These are phyloP conservation scores for Nothoprocta perdicaria DNA, from an alignment of 2,113 vertebrate genomes.

Conservation along the genomic window DNA sequence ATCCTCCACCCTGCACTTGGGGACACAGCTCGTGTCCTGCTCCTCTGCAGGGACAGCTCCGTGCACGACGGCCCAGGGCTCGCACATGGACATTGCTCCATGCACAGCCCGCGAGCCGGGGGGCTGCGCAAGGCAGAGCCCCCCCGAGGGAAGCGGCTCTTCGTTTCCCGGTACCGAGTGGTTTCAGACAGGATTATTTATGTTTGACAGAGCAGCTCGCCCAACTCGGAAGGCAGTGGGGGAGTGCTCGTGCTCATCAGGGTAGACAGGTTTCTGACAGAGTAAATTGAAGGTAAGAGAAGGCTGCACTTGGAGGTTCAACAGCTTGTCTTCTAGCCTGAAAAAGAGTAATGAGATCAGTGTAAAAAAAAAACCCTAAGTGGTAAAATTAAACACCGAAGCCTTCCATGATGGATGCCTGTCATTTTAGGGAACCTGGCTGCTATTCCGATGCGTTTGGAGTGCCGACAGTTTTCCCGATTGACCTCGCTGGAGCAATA, in stretches of 20 bases:
- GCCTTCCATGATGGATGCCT: background rate
- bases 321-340: conserved; percentile 65
- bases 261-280: conserved; percentile 65
- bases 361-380: conserved; percentile 8
- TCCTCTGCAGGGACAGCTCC: background rate
- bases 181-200: conserved; percentile 66
- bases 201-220: conserved; percentile 57
- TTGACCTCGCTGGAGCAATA: background rate
- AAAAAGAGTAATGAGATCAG: conserved; percentile 49
- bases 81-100: background rate
- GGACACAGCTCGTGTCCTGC: background rate
- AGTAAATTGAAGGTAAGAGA: conserved; percentile 65
- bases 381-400: background rate
- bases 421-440: conserved; percentile 13
- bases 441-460: background rate
- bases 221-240: conserved; percentile 61
- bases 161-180: conserved; percentile 17
- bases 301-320: conserved; percentile 57
- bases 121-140: conserved; percentile 21
- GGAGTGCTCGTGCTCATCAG: conserved; percentile 65
- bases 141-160: conserved; percentile 61
- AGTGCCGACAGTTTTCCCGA: conserved; percentile 12
- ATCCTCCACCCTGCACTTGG: background rate
- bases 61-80: background rate
- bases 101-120: conserved; percentile 1